Conservation (phyloP, 1,140 invertebrate genomes). For the Ceratina japonica region DNA sequence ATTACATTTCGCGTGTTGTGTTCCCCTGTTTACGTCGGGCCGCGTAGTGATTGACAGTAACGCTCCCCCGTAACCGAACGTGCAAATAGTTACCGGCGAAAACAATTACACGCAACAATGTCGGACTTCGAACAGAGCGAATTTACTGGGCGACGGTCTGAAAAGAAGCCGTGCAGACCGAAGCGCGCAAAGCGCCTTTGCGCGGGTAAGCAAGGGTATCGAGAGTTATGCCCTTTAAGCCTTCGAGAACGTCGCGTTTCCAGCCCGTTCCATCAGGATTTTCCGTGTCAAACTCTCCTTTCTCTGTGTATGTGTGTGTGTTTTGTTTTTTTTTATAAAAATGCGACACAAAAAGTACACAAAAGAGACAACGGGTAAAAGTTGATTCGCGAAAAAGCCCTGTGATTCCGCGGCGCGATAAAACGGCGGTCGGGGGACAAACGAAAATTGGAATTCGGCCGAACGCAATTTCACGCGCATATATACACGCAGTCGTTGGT, state of each 20-base stretch:
- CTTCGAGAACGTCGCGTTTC: background rate
- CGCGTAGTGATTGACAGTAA: background rate
- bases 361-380: background rate
- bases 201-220: background rate
- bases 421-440: background rate
- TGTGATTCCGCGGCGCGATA: background rate
- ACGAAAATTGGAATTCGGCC: background rate
- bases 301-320: too few species aligned
- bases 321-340: too few species aligned
- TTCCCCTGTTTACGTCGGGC: background rate
- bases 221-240: background rate
- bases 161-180: background rate
- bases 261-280: background rate
- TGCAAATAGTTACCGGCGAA: constrained; percentile 18
- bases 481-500: background rate
- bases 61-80: background rate
- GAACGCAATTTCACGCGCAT: background rate
- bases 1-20: background rate
- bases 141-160: background rate
- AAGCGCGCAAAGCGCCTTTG: background rate
- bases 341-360: too few species aligned
- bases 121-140: background rate
- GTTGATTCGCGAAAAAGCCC: background rate
- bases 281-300: background rate
- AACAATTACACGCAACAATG: constrained; percentile 9